Conservation (phyloP, 2,797 vertebrate genomes). For the Danio tinwini region DNA sequence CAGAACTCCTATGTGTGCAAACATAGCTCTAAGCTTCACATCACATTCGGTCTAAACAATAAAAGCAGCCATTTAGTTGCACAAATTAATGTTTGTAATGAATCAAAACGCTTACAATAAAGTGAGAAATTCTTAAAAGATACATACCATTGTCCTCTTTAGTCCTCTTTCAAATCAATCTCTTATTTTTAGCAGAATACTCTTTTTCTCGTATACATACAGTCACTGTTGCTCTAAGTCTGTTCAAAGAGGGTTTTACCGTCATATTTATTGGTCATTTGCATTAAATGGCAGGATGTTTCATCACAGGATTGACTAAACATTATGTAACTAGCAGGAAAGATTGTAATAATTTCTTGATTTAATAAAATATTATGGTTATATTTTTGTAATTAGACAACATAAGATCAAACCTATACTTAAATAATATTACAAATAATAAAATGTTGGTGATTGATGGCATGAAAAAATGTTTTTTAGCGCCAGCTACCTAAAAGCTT, state of each 20-base stretch:
- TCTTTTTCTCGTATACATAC: not conserved
- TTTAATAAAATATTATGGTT: not conserved
- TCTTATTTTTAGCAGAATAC: not conserved
- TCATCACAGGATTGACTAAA: constrained; percentile 6
- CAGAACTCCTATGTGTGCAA: constrained; percentile 25
- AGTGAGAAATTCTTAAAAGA: not conserved
- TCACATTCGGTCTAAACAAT: constrained; percentile 23
- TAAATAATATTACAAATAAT: not conserved
- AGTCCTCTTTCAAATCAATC: not conserved
- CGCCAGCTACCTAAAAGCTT: not conserved
- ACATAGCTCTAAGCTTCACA: not conserved
- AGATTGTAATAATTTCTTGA: not conserved
- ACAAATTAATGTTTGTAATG: not conserved
- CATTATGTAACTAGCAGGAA: not conserved
- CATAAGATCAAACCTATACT: not conserved
- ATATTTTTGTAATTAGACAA: not conserved
- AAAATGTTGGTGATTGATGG: not conserved
- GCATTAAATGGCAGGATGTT: constrained; percentile 41
- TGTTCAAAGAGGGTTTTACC: not conserved
- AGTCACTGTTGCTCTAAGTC: not conserved
- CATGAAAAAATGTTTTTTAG: not conserved
- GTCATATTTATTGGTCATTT: not conserved
- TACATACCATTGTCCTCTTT: constrained; percentile 24
- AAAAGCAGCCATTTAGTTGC: not conserved
- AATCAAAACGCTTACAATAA: not conserved